phyloP scores from a whole-genome alignment of 2,113 vertebrate species.

The Oncorhynchus clarkii region DNA sequence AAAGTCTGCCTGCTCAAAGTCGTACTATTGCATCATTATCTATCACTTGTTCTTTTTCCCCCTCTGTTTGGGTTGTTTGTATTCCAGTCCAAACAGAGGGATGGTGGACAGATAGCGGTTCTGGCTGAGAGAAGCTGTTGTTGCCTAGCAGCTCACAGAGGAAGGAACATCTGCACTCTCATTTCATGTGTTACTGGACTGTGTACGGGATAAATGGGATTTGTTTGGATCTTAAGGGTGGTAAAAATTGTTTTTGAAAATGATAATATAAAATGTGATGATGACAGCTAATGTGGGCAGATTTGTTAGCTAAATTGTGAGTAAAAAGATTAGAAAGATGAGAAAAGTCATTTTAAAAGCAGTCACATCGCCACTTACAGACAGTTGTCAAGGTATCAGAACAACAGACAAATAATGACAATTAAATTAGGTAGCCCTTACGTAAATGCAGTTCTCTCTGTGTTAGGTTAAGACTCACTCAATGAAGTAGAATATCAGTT shows the following conservation, averaged over 20 bases:
- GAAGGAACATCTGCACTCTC: neutral
- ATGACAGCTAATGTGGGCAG: no score
- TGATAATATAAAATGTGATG: no score
- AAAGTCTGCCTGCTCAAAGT: neutral
- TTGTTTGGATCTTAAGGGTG: neutral
- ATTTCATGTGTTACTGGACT: slow-evolving; percentile 13
- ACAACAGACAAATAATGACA: no score
- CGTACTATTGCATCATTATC: slow-evolving; percentile 9
- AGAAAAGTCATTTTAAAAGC: no score
- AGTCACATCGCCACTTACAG: no score
- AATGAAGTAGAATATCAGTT: neutral
- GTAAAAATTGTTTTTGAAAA: neutral
- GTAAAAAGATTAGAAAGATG: no score
- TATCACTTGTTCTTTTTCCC: neutral
- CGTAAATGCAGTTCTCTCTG: no score
- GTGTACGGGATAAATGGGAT: neutral
- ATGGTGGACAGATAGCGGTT: neutral
- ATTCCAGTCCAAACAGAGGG: neutral
- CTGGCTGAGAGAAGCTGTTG: neutral
- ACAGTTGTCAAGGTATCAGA: no score
- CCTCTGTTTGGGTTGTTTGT: neutral
- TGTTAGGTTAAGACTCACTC: no score
- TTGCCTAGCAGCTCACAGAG: slow-evolving; percentile 13
- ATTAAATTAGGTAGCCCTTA: no score
- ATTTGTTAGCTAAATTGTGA: no score